Base-by-base conservation (phyloP, 2,888 invertebrate genomes). In the Hirtodrosophila alboralis region DNA sequence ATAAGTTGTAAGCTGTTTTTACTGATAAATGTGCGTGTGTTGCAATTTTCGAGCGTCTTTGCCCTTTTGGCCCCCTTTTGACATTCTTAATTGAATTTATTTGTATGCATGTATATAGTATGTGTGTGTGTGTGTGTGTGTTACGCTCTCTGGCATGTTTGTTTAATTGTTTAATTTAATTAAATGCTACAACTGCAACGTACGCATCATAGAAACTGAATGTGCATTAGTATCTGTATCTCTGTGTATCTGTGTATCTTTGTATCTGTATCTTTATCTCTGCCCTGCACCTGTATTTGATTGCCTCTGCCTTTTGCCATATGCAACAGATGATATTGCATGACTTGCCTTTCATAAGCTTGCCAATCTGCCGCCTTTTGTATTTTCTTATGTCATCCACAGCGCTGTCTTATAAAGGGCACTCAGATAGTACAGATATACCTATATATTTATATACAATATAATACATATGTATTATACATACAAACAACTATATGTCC, bases 141-240 rank as follows among this genome's bases (percentile, higher is more conserved):
- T 31, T 37, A 45, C 49, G 18, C 53, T 69, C 40, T 52, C 36
- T 68, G 59, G 43, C 62, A 59, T 74, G 64, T 85, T 86, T 87
- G 73, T 87, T 88, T 87, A 85, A 87, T 87, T 87, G 84, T 84
- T 87, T 87, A 87, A 88, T 87, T 87, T 65, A 87, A 87, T 87
- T 87, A 88, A 87, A 88, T 77, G 68, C 70, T 58, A 58, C 64
- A 75, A 79, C 62, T 79, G 79, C 75, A 79, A 53, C 58, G 63
- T 38, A 21, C 30, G 40, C 59, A 66, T 68, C 54, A n/a, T 28
- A 14, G 2, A 70, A 38, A 36, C 49, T 40, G 13, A n/a, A 12
- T n/a, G n/a, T n/a, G n/a, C n/a, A n/a, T n/a, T n/a, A 31, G 34
- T 14, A 34, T 57, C 26, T 57, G 37, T 54, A 54, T 31, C 1